Base-by-base conservation (phyloP, 1,140 invertebrate species). In the Polypedilum pembai region DNA sequence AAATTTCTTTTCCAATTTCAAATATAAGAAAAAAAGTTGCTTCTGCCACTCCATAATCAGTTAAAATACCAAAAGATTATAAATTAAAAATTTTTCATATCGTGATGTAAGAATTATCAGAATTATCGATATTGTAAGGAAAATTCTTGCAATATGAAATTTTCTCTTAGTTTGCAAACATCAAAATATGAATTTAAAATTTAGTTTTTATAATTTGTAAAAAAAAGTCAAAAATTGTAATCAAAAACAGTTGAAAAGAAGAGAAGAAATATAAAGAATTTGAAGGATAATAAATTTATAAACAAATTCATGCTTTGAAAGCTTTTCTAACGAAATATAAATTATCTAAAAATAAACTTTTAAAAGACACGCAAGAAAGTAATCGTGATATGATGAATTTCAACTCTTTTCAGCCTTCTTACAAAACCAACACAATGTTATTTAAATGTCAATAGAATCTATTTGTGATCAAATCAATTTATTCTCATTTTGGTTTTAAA, bases 291-390 rank as follows among this genome's bases (percentile, higher is more conserved):
- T 56, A 56, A 56, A 56, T 56, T 56, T 12, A 56, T 56, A 56
- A 56, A 56, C 45, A 56, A 56, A 56, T 56, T 56, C 45, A 56
- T 15, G 45, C 45, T 56, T 56, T 56, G 45, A 56, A 56, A 56
- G 45, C 45, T 56, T 56, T 56, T 56, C 41, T 15, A 45, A 45
- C 12, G n/a, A n/a, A 15, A 56, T 56, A 56, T n/a, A 56, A 56
- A 56, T 15, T 4, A 56, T n/a, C 45, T n/a, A 56, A 56, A 56
- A n/a, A 56, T n/a, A 56, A 56, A 56, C 8, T 56, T 56, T 56
- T 56, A 56, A n/a, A 12, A 56, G 45, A 56, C 45, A 56, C 45
- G 45, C 12, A 56, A 56, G n/a, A 45, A n/a, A n/a, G n/a, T n/a
- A n/a, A n/a, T n/a, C n/a, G n/a, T n/a, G n/a, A 15, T 12, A 15